Conservation (phyloP, 1,140 invertebrate species). For the Zaprionus vittiger region DNA sequence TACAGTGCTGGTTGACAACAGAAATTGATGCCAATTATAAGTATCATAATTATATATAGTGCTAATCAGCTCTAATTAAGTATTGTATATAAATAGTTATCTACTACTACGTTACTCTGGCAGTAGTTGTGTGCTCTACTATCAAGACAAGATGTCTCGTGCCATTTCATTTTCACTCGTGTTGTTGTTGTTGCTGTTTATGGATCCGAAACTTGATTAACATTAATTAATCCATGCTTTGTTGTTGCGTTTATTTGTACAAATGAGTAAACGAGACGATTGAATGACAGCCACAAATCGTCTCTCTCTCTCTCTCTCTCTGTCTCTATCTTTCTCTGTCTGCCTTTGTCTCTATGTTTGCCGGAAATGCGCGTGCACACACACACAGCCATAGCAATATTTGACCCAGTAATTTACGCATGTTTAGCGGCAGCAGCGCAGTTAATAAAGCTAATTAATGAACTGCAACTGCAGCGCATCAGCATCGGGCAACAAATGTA, state of each 20-base stretch:
- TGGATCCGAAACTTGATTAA: conserved; percentile 79
- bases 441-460: conserved; percentile 81
- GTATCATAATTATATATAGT: conserved; percentile 38
- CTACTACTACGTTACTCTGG: not conserved
- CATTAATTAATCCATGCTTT: conserved; percentile 80
- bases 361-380: conserved; percentile 59
- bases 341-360: conserved; percentile 14
- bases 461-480: conserved; percentile 48
- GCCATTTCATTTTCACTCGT: conserved; percentile 22
- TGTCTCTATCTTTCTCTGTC: not conserved
- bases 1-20: not conserved
- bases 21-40: conserved; percentile 31
- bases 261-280: conserved; percentile 77
- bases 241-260: conserved; percentile 67
- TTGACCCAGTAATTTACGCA: conserved; percentile 81
- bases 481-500: conserved; percentile 23
- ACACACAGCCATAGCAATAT: conserved; percentile 45
- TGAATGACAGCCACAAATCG: conserved; percentile 46
- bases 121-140: conserved; percentile 3
- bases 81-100: conserved; percentile 46
- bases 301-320: not conserved
- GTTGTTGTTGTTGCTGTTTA: conserved; percentile 51
- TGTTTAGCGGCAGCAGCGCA: conserved; percentile 71
- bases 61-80: conserved; percentile 55
- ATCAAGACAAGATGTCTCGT: conserved; percentile 38